These are phyloP conservation scores for Saccostrea cuccullata DNA, from an alignment of 1,140 invertebrate genomes.

Conservation along the genomic window DNA sequence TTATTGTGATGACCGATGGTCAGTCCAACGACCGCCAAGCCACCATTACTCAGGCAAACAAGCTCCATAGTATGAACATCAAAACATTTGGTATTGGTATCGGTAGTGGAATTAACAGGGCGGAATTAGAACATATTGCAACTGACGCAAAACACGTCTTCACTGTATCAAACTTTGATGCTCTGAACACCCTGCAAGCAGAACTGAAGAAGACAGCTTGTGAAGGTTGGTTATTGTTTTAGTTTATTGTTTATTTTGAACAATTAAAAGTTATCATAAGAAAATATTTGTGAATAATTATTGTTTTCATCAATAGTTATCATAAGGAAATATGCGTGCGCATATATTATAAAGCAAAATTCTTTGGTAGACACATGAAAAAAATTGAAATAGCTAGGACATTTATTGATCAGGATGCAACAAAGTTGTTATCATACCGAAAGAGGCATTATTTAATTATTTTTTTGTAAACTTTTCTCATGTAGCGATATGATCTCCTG, in stretches of 20 bases:
- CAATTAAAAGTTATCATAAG: too few relatives aligned
- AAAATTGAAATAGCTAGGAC: too few relatives aligned
- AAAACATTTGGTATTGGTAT: constrained; percentile 67
- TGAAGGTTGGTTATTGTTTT: constrained; percentile 53
- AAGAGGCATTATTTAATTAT: too few relatives aligned
- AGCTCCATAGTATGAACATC: constrained; percentile 57
- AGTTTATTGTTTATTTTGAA: not conserved
- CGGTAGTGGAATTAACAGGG: constrained; percentile 58
- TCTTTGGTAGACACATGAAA: too few relatives aligned
- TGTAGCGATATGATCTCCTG: too few relatives aligned
- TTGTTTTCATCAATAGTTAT: too few relatives aligned
- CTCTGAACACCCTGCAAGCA: constrained; percentile 62
- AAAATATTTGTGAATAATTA: too few relatives aligned
- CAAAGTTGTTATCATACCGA: too few relatives aligned
- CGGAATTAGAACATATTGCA: constrained; percentile 64
- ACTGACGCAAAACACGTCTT: constrained; percentile 60
- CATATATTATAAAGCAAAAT: too few relatives aligned
- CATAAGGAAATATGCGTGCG: too few relatives aligned
- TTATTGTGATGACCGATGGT: constrained; percentile 67
- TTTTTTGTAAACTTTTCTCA: too few relatives aligned
- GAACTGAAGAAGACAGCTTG: constrained; percentile 67
- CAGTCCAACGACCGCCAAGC: constrained; percentile 54
- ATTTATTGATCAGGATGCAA: too few relatives aligned
- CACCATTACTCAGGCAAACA: constrained; percentile 43
- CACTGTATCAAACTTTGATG: constrained; percentile 63